Base-by-base conservation (phyloP, 1,140 invertebrate genomes). In the Lepidurus arcticus region DNA sequence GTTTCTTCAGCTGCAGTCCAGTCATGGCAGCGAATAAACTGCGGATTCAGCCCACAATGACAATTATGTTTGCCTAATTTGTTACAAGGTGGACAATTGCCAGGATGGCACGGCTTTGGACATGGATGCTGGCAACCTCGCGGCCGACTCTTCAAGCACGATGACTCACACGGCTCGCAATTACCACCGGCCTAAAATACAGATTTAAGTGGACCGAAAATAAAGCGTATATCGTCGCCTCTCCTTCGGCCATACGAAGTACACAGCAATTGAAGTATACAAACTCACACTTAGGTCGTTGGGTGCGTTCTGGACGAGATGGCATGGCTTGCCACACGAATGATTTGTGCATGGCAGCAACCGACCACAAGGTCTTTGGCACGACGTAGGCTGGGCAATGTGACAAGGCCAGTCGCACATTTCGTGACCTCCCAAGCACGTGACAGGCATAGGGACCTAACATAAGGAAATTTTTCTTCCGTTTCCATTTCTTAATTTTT, bases 351-450 rank as follows among this genome's bases (percentile, higher is more conserved):
- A 98, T 0, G 83, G 73, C 11, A 96, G 85, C 9, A 83, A 73
- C 79, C 88, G 86, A 0, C 91, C 91, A 87, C 94, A 96, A 42
- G 85, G 83, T 74, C 92, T 87, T 2, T 90, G 88, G 85, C 95
- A 98, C 13, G 92, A 92, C 21, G 87, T 87, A 0, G 91, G 87
- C 76, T 85, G 87, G 1, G 93, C 90, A 80, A 88, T 86, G 82
- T 90, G 88, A 84, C 95, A 98, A 1, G 92, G 90, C 86, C 91
- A 90, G 16, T 89, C 84, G n/a, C 86, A 85, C 7, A 89, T 90
- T 86, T 96, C 94, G 84, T 97, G 95, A 47, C 88, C 89, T 1
- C 95, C 94, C 79, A 93, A 88, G 85, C 95, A 97, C 4, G 89
- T 88, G 0, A 94, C 88, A 74, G 88, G 85, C 0, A 96, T 88